Base-by-base conservation (phyloP, 2,888 invertebrate genomes). In the Mechanitis mazaeus region DNA sequence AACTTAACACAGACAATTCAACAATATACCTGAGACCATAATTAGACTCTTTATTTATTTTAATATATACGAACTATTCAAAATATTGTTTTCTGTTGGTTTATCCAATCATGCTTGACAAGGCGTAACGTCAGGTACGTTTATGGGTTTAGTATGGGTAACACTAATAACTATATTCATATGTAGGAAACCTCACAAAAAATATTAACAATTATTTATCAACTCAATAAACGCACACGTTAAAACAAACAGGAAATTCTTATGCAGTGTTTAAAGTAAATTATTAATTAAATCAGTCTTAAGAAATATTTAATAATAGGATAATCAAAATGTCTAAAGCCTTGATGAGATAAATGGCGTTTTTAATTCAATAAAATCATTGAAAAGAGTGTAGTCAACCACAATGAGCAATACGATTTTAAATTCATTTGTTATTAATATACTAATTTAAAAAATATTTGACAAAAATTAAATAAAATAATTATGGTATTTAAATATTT, bases 271-370 rank as follows among this genome's bases (percentile, higher is more conserved):
- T 6, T 28, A 55, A 3, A 28, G n/a, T 20, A 35, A 56, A 56
- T 60, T 56, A 56, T 54, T 68, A 68, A 71, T 69, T 73, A 71
- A 68, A 70, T 71, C 64, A 72, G 69, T 68, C 61, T 64, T 61
- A 54, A 60, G 59, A 53, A 53, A 60, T 45, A 58, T 47, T 57
- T 60, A 63, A 63, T 54, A 54, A 50, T 55, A 59, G 42, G 54
- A 55, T 28, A 45, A 42, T 42, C 42, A 42, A 9, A 42, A 42
- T 9, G 3, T 11, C 42, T 42, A 7, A 9, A 42, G 6, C 42
- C 2, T 42, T 9, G 42, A 9, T 42, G 9, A 42, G 11, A 9
- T 38, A 38, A 38, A 7, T 7, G 38, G 38, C 7, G 42, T 42
- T 42, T 42, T 42, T 42, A 9, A 9, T 42, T 42, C 42, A 9